phyloP scores from a whole-genome alignment of 2,888 invertebrate genomes.

The Habroteleia sp. region DNA sequence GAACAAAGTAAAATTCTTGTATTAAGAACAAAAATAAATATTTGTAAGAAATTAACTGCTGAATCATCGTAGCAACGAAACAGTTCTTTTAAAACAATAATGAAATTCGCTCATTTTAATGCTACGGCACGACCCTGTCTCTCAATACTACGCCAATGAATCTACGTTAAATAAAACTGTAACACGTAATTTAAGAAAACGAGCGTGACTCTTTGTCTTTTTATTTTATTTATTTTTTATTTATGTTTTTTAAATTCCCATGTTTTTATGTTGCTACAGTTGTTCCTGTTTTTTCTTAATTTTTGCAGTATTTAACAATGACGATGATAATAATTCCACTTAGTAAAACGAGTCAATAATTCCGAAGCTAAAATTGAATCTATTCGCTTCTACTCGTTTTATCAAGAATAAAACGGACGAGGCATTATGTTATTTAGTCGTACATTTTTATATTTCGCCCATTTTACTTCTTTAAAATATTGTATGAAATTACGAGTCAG shows the following conservation, averaged over 20 bases:
- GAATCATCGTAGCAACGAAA: constrained; percentile 3
- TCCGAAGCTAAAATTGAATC: constrained; percentile 33
- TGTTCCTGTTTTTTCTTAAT: constrained; percentile 7
- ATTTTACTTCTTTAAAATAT: constrained; percentile 19
- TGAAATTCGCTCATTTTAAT: constrained; percentile 58
- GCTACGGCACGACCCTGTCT: constrained; percentile 65
- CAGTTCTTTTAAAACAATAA: constrained; percentile 29
- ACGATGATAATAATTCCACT: constrained; percentile 37
- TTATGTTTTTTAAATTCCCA: neutral
- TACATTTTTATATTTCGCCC: constrained; percentile 11
- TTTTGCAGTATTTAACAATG: constrained; percentile 7
- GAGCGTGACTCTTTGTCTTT: constrained; percentile 47
- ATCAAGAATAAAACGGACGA: constrained; percentile 1
- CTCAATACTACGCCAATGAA: constrained; percentile 63
- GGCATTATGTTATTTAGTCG: constrained; percentile 21
- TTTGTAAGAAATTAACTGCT: neutral
- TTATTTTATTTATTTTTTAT: no score
- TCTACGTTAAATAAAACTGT: constrained; percentile 60
- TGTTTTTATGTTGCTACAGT: constrained; percentile 5
- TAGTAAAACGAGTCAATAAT: constrained; percentile 40
- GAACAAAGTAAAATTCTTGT: no score
- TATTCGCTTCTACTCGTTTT: constrained; percentile 38
- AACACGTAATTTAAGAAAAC: constrained; percentile 61
- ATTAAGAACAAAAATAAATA: no score
- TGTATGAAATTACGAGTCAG: constrained; percentile 36